Percentiles rank a stretch among this genome's conserved stretches.
Evolutionary conservation across 2,113 vertebrate genomes (phyloP).

Genomic region (Perca flavescens): DNA sequence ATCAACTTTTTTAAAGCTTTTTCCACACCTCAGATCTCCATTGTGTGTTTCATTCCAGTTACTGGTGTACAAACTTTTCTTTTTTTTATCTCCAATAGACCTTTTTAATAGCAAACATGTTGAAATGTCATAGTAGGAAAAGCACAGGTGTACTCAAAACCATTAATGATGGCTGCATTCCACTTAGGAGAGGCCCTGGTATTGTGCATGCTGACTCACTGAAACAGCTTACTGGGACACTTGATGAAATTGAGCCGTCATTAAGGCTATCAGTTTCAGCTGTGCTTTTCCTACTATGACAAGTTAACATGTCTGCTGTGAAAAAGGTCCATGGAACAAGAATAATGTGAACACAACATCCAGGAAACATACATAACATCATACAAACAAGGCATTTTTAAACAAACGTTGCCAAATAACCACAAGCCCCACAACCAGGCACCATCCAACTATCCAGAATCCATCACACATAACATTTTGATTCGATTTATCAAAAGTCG

Average conservation of each 20-base stretch:
- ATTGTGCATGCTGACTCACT: too few species aligned
- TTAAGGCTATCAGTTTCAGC: too few species aligned
- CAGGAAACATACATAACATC: not conserved
- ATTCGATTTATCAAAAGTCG: not conserved
- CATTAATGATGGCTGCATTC: too few species aligned
- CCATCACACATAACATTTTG: not conserved
- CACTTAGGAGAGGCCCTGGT: too few species aligned
- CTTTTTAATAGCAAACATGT: too few species aligned
- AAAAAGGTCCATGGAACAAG: not conserved
- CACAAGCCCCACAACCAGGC: not conserved
- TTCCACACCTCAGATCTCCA: not conserved
- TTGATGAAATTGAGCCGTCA: too few species aligned
- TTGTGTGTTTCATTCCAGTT: not conserved
- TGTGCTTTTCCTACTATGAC: too few species aligned
- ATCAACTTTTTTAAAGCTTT: not conserved
- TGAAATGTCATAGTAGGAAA: too few species aligned
- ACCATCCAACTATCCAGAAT: not conserved
- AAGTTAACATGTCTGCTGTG: too few species aligned
- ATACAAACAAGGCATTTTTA: not conserved
- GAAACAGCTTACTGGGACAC: too few species aligned
- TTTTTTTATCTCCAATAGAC: not conserved
- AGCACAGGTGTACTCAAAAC: too few species aligned
- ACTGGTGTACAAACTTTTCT: not conserved
- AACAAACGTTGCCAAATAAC: not conserved
- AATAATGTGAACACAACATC: not conserved